Evolutionary conservation across 2,888 invertebrate species (phyloP).

Genomic region (Amphipyra berbera): DNA sequence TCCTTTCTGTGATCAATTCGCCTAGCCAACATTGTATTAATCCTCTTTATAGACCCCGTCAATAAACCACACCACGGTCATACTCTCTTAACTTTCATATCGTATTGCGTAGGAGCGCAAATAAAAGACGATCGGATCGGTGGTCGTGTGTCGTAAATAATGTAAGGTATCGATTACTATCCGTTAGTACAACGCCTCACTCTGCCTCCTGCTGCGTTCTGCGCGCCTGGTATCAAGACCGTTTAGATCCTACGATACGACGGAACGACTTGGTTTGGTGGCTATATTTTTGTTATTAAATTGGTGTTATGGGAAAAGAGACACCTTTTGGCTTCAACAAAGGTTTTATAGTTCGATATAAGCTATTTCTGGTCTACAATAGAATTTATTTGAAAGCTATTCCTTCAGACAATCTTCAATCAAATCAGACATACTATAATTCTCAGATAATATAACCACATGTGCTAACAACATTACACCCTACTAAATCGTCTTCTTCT

Average conservation of each 20-base stretch:
- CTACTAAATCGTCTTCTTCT: no score
- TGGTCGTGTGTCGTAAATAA: conserved; percentile 73
- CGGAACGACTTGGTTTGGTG: conserved; percentile 28
- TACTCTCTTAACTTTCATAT: conserved; percentile 36
- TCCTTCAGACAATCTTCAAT: no score
- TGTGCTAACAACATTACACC: no score
- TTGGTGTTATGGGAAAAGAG: no score
- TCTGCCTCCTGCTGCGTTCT: conserved; percentile 74
- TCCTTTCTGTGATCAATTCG: conserved; percentile 21
- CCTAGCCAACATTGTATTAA: conserved; percentile 37
- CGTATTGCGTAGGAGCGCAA: conserved; percentile 69
- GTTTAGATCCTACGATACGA: conserved; percentile 45
- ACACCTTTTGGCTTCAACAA: no score
- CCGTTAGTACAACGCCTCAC: conserved; percentile 70
- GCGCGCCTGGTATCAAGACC: conserved; percentile 52
- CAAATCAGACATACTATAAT: no score
- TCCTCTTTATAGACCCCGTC: conserved; percentile 12
- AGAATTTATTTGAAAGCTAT: no score
- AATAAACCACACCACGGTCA: conserved; percentile 44
- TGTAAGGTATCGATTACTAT: conserved; percentile 80
- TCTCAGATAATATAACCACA: no score
- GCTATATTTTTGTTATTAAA: background rate
- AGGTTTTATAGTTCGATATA: background rate
- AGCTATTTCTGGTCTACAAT: no score
- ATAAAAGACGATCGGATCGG: conserved; percentile 74